Conservation (phyloP, 1,140 invertebrate genomes). For the Drosophila ficusphila region DNA sequence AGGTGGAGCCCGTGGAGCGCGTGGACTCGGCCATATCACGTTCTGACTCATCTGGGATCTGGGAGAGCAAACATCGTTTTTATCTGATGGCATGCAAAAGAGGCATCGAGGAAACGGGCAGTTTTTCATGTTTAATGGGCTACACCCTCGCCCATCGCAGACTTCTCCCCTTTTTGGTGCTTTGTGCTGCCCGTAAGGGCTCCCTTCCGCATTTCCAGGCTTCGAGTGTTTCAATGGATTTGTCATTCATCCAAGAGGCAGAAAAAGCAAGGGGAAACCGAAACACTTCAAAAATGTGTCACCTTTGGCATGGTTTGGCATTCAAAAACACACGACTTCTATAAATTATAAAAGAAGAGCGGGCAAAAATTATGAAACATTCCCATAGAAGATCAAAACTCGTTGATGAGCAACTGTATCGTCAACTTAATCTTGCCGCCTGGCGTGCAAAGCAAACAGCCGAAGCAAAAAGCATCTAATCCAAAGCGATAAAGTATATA, state of each 20-base stretch:
- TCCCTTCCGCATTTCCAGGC: constrained; percentile 49
- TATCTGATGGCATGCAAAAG: constrained; percentile 13
- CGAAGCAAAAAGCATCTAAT: constrained; percentile 5
- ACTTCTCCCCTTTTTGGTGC: constrained; percentile 9
- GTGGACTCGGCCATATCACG: not conserved
- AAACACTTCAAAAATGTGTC: constrained; percentile 77
- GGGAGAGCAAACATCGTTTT: constrained; percentile 18
- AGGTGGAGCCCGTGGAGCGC: not conserved
- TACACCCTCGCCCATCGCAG: not conserved
- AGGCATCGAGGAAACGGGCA: constrained; percentile 21
- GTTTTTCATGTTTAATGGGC: constrained; percentile 43
- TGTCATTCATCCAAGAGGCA: constrained; percentile 46
- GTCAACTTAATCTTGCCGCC: constrained; percentile 36
- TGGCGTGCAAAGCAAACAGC: constrained; percentile 28
- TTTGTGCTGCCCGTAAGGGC: not conserved
- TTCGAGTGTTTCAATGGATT: constrained; percentile 65
- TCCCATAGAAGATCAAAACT: constrained; percentile 63
- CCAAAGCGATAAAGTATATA: not conserved
- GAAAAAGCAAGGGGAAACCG: constrained; percentile 14
- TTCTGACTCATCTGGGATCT: constrained; percentile 20
- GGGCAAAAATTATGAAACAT: constrained; percentile 36
- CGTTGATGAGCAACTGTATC: constrained; percentile 63
- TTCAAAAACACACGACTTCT: constrained; percentile 25
- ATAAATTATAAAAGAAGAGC: constrained; percentile 25
- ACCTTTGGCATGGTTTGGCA: constrained; percentile 27